Conservation (phyloP, 2,797 vertebrate species). For the Mormyrus proboscirostris region DNA sequence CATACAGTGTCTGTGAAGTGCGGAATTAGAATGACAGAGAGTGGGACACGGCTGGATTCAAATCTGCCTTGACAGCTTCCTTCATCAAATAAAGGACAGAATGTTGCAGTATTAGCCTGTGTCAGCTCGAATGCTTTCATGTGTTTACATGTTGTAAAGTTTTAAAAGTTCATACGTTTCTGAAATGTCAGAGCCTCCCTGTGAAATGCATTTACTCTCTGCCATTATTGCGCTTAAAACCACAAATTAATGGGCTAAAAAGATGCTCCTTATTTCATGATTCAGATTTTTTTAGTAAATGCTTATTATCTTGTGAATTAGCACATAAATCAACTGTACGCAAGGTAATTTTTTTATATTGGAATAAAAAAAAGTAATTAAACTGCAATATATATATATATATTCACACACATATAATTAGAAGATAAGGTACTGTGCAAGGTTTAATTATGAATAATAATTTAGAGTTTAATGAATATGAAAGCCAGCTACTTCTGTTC, state of each 20-base stretch:
- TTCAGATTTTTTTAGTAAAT: not conserved
- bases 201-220: not conserved
- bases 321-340: not conserved
- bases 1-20: not conserved
- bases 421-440: not conserved
- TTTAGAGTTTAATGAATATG: not conserved
- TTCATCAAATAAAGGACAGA: constrained; percentile 35
- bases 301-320: not conserved
- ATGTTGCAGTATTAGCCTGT: constrained; percentile 29
- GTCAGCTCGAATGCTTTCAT: constrained; percentile 22
- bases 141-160: not conserved
- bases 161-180: not conserved
- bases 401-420: not conserved
- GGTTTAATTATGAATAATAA: not conserved
- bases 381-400: not conserved
- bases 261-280: not conserved
- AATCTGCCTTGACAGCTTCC: constrained; percentile 45
- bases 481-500: not conserved
- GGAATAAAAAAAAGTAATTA: not conserved
- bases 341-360: not conserved
- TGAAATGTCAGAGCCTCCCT: not conserved
- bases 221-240: not conserved
- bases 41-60: constrained; percentile 32
- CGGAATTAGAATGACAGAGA: constrained; percentile 37
- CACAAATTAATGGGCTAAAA: not conserved